phyloP scores from a whole-genome alignment of 2,113 vertebrate genomes.

The Leptodactylus fuscus region DNA sequence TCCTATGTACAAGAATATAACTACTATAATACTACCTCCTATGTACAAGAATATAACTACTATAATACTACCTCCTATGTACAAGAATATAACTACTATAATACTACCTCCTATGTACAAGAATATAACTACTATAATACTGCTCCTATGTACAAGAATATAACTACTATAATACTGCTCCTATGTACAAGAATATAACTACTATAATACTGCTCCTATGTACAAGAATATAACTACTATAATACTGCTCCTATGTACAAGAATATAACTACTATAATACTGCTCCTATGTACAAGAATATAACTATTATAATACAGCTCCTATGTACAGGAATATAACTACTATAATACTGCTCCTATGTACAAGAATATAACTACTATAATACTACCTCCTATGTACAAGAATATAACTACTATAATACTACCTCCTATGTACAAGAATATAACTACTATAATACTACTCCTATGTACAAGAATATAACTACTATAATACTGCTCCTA shows the following conservation, averaged over 20 bases:
- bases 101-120: neutral
- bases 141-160: neutral
- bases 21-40: neutral
- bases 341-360: neutral
- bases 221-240: neutral
- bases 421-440: neutral
- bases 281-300: neutral
- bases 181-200: neutral
- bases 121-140: neutral
- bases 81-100: too few relatives aligned
- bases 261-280: slow-evolving; percentile 5
- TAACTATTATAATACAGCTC: neutral
- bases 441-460: slow-evolving; percentile 9
- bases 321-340: slow-evolving; percentile 8
- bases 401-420: slow-evolving; percentile 4
- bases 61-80: neutral
- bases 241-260: neutral
- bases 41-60: slow-evolving; percentile 1
- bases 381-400: neutral
- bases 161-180: neutral
- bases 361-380: slow-evolving; percentile 1
- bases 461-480: neutral
- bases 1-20: neutral
- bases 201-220: neutral
- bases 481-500: slow-evolving; percentile 1